Base-by-base conservation (phyloP, 1,140 invertebrate genomes). In the Paracyclopina nana region DNA sequence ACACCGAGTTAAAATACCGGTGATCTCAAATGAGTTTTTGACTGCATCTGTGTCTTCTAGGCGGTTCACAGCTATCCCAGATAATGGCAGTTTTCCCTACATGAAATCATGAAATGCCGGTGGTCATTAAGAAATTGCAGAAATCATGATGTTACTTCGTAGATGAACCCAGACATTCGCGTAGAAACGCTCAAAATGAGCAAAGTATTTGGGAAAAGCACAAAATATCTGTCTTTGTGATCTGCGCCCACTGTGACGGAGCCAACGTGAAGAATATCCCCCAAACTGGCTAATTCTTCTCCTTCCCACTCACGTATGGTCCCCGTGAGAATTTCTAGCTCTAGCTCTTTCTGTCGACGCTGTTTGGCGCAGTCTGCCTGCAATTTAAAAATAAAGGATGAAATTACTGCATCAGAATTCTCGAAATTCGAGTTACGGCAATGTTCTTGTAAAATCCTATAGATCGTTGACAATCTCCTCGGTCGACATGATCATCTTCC, bases 221-320 rank as follows among this genome's bases (percentile, higher is more conserved):
- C 82, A 57, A 95, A 79, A 62, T 94, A 90, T 58, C 87, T 72
- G 61, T 94, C 88, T 58, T 79, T 74, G 56, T 29, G 12, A 8
- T 54, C 51, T 34, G 11, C 14, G 8, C 14, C 20, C 31, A 46
- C 52, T 26, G 53, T 53, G n/a, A 60, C 59, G 14, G 58, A 40
- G 34, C 57, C 59, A 72, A 87, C 82, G 56, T 84, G 76, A 53
- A 86, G 67, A 16, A 83, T 78, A 54, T 82, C 78, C 2, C 80
- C 82, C 18, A 88, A 64, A 5, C 70, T 70, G 9, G 69, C 68
- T 16, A 84, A 61, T 59, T 80, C 84, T 56, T 87, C 82, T n/a
- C 86, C 86, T 61, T 92, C 85, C 86, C 87, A 95, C 2, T 82
- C 83, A 55, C 82, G 74, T n/a, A 95, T 82, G 20, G 80, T 80